phyloP scores from a whole-genome alignment of 2,797 vertebrate species.

The Ambastaia sidthimunki region DNA sequence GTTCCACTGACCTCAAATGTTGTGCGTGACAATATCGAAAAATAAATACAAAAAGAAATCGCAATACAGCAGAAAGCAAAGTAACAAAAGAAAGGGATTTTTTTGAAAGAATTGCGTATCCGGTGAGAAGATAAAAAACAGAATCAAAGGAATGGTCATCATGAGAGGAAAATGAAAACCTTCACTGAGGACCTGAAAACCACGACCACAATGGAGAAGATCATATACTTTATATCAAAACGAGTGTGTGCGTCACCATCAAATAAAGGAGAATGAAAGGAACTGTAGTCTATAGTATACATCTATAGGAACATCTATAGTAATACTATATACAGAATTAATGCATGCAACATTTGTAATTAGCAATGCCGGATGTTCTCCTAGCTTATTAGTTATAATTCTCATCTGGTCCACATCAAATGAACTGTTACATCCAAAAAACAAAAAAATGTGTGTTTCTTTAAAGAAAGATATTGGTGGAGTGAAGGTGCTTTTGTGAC shows the following conservation, averaged over 20 bases:
- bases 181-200: background rate
- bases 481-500: too few relatives aligned
- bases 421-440: too few relatives aligned
- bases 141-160: slow-evolving; percentile 30
- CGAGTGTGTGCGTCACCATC: background rate
- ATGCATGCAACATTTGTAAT: too few relatives aligned
- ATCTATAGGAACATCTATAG: too few relatives aligned
- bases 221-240: slow-evolving; percentile 11
- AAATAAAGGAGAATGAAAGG: background rate
- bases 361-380: too few relatives aligned
- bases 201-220: background rate
- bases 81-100: slow-evolving; percentile 14
- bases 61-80: slow-evolving; percentile 7
- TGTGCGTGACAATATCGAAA: background rate
- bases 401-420: too few relatives aligned
- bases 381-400: too few relatives aligned
- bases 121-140: background rate
- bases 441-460: too few relatives aligned
- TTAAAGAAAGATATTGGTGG: too few relatives aligned
- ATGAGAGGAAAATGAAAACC: slow-evolving; percentile 19
- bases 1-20: background rate
- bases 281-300: too few relatives aligned
- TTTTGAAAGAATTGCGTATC: background rate
- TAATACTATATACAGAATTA: too few relatives aligned
- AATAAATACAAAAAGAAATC: slow-evolving; percentile 5